Evolutionary conservation across 1,140 invertebrate species (phyloP).

Genomic region (Hestina assimilis): DNA sequence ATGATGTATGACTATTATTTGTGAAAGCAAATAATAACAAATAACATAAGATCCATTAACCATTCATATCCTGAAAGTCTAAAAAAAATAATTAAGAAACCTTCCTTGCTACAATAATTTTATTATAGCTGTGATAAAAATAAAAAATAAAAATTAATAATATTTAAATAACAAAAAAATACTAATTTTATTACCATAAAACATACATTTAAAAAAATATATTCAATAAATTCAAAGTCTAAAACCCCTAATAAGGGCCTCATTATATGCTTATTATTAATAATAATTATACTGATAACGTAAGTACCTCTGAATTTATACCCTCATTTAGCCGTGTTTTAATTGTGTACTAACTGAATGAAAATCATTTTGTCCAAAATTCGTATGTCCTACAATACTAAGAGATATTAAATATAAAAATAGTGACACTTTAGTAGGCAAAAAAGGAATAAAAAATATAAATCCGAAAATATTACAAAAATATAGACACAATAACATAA

Average conservation of each 20-base stretch:
- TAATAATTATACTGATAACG: conserved; percentile 11
- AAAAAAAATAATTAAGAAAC: too few relatives aligned
- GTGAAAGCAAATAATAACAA: too few relatives aligned
- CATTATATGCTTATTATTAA: neutral
- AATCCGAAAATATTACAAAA: conserved; percentile 10
- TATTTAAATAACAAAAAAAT: neutral
- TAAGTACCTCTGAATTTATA: conserved; percentile 25
- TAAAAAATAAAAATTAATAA: neutral
- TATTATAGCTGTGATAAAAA: too few relatives aligned
- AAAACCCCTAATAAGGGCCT: neutral
- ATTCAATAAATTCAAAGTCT: neutral
- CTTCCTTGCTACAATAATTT: too few relatives aligned
- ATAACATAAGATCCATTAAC: too few relatives aligned
- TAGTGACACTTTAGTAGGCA: conserved; percentile 16
- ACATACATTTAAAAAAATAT: neutral
- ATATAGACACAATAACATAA: too few relatives aligned
- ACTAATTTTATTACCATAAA: neutral
- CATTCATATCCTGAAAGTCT: too few relatives aligned
- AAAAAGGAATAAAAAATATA: conserved; percentile 10
- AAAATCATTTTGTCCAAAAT: neutral
- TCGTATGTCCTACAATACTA: neutral
- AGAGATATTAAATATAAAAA: conserved; percentile 8
- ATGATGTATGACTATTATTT: too few relatives aligned
- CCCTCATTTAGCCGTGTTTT: conserved; percentile 24
- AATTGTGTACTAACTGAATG: conserved; percentile 3